These are phyloP conservation scores for Seriola dumerili DNA, from an alignment of 2,113 vertebrate genomes.

Conservation along the genomic window DNA sequence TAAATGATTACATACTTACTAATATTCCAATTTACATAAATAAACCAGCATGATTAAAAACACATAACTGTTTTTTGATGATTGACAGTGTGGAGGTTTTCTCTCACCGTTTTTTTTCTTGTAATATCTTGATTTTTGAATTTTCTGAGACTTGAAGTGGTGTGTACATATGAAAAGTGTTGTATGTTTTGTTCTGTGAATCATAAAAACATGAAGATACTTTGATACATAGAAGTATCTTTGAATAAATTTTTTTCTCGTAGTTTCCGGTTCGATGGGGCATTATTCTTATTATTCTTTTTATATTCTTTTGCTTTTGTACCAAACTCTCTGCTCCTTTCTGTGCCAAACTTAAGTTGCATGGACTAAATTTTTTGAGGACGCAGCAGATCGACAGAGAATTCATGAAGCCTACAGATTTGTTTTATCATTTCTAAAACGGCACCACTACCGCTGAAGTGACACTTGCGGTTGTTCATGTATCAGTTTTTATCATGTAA, in stretches of 20 bases:
- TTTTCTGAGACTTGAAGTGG: conserved; percentile 64
- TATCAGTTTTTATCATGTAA: background rate
- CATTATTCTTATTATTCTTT: conserved; percentile 43
- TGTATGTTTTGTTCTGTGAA: conserved; percentile 47
- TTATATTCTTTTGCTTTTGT: conserved; percentile 24
- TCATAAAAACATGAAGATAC: conserved; percentile 31
- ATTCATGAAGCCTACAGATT: too few relatives aligned
- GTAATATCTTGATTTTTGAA: conserved; percentile 28
- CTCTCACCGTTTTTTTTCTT: conserved; percentile 19
- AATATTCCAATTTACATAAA: conserved; percentile 50
- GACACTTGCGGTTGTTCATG: background rate
- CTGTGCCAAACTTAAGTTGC: conserved; percentile 69
- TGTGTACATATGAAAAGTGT: conserved; percentile 41
- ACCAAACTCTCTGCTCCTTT: conserved; percentile 43
- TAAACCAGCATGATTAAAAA: conserved; percentile 66
- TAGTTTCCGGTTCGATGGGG: conserved; percentile 47
- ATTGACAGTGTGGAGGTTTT: conserved; percentile 31
- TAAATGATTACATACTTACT: conserved; percentile 20
- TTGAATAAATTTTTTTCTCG: background rate
- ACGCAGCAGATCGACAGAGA: conserved; percentile 19
- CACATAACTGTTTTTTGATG: conserved; percentile 36
- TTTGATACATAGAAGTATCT: conserved; percentile 15
- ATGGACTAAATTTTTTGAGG: conserved; percentile 31
- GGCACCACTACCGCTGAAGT: background rate
- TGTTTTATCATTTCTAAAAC: background rate